Percentiles rank a stretch among this genome's conserved stretches.
These are phyloP conservation scores for Tachysurus fulvidraco DNA, from an alignment of 2,113 vertebrate species.

Conservation along the genomic window DNA sequence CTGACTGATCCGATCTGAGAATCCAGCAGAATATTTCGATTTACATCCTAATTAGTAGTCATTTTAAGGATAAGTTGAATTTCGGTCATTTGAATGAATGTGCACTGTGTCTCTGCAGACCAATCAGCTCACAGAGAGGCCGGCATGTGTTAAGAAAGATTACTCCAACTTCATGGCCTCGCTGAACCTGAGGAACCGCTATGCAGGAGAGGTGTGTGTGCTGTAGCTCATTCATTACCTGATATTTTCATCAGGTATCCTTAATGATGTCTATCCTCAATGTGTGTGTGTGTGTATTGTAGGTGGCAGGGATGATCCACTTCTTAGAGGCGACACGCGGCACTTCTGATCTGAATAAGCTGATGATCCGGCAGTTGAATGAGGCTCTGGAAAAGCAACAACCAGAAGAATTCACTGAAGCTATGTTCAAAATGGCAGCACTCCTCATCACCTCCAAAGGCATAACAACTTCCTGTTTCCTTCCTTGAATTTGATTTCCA, in stretches of 20 bases:
- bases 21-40: no score
- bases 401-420: constrained; percentile 87
- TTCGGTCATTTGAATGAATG: background rate
- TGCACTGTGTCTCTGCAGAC: constrained; percentile 67
- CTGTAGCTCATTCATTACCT: background rate
- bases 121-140: constrained; percentile 93
- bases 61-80: background rate
- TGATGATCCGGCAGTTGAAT: constrained; percentile 88
- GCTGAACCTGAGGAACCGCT: constrained; percentile 95
- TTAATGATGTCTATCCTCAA: background rate
- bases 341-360: constrained; percentile 84
- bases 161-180: constrained; percentile 99
- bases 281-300: constrained; percentile 19
- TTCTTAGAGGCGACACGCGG: constrained; percentile 84
- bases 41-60: no score
- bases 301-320: constrained; percentile 97
- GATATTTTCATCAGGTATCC: background rate
- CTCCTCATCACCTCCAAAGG: constrained; percentile 94
- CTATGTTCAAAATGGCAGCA: constrained; percentile 96
- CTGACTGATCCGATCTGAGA: no score
- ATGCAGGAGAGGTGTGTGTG: constrained; percentile 86
- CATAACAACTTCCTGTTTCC: constrained; percentile 47
- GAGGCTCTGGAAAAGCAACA: constrained; percentile 78
- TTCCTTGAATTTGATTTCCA: background rate
- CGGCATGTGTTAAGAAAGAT: constrained; percentile 95